Conservation (phyloP, 2,113 vertebrate species). For the Pangasianodon hypophthalmus region DNA sequence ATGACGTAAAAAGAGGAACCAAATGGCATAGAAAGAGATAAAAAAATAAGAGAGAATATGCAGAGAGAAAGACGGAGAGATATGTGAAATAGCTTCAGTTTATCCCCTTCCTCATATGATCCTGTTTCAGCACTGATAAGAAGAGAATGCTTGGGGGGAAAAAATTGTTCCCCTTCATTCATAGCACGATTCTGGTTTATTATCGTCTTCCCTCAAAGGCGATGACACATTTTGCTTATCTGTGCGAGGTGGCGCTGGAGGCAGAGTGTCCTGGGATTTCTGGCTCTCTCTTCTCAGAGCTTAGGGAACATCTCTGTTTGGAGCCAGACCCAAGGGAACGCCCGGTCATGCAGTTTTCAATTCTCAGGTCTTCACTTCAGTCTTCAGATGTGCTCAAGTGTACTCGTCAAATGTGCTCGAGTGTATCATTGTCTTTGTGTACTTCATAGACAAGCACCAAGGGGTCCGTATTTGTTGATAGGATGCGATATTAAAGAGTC, state of each 20-base stretch:
- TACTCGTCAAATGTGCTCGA: constrained; percentile 9
- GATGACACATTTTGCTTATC: constrained; percentile 47
- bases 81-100: constrained; percentile 35
- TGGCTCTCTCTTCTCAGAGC: constrained; percentile 4
- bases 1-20: constrained; percentile 41
- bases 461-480: constrained; percentile 45
- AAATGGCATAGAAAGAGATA: constrained; percentile 37
- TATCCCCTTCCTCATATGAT: constrained; percentile 33
- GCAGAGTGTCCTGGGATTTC: constrained; percentile 28
- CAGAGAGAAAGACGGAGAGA: constrained; percentile 41
- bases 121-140: constrained; percentile 47
- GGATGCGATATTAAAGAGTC: constrained; percentile 34
- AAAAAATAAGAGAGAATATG: constrained; percentile 36
- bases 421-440: constrained; percentile 31
- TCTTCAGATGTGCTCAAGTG: constrained; percentile 33
- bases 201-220: constrained; percentile 24
- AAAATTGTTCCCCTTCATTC: constrained; percentile 17
- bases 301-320: constrained; percentile 43
- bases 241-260: constrained; percentile 23
- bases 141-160: constrained; percentile 29
- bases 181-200: constrained; percentile 36
- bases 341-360: not conserved
- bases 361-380: not conserved
- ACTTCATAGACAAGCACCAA: constrained; percentile 51
- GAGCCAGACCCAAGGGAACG: constrained; percentile 28